Conservation (phyloP, 2,113 vertebrate genomes). For the Hyla sarda region DNA sequence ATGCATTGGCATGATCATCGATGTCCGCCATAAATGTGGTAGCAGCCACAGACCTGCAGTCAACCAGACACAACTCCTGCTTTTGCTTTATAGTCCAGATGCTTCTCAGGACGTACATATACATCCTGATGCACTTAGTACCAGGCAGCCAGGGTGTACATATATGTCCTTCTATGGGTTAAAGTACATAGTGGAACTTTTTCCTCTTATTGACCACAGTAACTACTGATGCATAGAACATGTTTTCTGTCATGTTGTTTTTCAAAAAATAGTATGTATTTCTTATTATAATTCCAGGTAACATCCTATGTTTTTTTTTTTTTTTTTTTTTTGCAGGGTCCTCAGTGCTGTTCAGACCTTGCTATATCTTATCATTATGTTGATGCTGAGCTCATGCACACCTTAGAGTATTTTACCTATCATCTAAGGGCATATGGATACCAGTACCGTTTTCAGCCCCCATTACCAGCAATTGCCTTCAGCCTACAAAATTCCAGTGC, state of each 20-base stretch:
- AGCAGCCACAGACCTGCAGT: too few species aligned
- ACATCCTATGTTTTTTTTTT: not conserved
- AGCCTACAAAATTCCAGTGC: not conserved
- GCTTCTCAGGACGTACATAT: too few species aligned
- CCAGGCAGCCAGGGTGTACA: too few species aligned
- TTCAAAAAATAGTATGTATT: not conserved
- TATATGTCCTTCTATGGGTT: too few species aligned
- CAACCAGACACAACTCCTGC: too few species aligned
- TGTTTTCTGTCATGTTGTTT: not conserved
- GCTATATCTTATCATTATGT: constrained; percentile 80
- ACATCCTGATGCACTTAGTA: too few species aligned
- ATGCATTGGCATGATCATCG: too few species aligned
- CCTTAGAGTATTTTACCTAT: constrained; percentile 74
- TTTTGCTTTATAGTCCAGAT: too few species aligned
- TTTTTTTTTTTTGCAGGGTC: not conserved
- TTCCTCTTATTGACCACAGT: too few species aligned
- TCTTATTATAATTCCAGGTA: not conserved
- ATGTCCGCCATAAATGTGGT: too few species aligned
- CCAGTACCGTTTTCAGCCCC: constrained; percentile 72
- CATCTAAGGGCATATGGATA: constrained; percentile 74
- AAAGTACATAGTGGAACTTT: too few species aligned
- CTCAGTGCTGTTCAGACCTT: constrained; percentile 77
- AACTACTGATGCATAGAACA: not conserved
- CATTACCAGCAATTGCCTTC: constrained; percentile 33
- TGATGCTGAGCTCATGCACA: constrained; percentile 72